A percentile compares a stretch with the other conserved stretches of the same genome.
Conservation (phyloP, 1,140 invertebrate genomes). For the Frieseomelitta varia region DNA sequence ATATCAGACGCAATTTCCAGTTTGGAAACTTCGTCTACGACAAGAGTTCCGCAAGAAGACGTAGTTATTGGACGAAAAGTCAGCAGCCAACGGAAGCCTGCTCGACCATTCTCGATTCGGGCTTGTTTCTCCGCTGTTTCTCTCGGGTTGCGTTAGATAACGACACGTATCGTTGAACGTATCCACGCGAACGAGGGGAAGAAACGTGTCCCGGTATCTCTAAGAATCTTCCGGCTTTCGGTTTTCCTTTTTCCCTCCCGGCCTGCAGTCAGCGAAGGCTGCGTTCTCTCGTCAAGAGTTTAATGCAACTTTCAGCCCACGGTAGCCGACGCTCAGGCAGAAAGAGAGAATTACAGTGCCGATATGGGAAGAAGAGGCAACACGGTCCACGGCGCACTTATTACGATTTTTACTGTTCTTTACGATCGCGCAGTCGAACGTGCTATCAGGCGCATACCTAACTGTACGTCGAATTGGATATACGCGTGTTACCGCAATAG, state of each 20-base stretch:
- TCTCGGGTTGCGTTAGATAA: neutral
- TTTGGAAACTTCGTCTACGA: neutral
- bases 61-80: neutral
- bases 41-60: neutral
- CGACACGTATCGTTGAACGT: neutral
- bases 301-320: conserved; percentile 37
- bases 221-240: conserved; percentile 4
- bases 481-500: conserved; percentile 23
- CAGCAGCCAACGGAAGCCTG: neutral
- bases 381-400: conserved; percentile 37
- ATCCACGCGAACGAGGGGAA: neutral
- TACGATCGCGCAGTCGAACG: conserved; percentile 50
- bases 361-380: conserved; percentile 30
- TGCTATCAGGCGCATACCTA: conserved; percentile 56
- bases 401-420: conserved; percentile 56
- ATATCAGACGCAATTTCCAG: conserved; percentile 23
- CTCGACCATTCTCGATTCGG: neutral
- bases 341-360: conserved; percentile 39
- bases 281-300: neutral
- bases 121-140: neutral
- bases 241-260: neutral
- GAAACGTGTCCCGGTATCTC: neutral
- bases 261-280: neutral
- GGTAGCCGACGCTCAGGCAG: conserved; percentile 17
- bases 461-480: conserved; percentile 57